Conservation (phyloP, 2,113 vertebrate genomes). For the Otolemur garnettii region DNA sequence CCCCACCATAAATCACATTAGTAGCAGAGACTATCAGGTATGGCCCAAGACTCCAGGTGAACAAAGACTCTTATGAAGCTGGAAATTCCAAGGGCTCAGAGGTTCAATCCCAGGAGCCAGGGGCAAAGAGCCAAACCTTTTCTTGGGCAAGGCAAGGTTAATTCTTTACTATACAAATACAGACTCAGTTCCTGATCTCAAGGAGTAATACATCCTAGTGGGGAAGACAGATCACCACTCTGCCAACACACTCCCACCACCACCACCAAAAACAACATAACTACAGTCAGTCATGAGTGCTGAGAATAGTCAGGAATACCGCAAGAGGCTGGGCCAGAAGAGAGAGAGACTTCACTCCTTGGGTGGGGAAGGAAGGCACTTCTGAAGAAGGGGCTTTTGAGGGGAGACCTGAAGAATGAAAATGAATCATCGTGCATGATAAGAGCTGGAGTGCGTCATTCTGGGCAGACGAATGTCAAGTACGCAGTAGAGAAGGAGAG, state of each 20-base stretch:
- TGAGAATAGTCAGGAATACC: neutral
- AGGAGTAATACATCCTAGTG: neutral
- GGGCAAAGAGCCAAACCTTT: neutral
- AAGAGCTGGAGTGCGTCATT: fast-evolving
- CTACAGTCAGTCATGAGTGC: neutral
- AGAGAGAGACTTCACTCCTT: neutral
- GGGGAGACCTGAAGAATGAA: neutral
- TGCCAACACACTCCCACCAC: too few species aligned
- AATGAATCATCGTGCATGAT: fast-evolving
- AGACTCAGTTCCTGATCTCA: neutral
- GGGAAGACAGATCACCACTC: neutral
- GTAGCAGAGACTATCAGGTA: neutral
- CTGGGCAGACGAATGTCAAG: neutral
- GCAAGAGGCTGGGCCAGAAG: neutral
- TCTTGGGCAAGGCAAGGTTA: neutral
- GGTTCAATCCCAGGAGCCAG: neutral
- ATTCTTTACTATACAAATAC: neutral
- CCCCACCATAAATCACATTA: neutral
- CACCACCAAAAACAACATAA: neutral
- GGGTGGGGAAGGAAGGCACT: neutral
- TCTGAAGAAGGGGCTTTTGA: neutral
- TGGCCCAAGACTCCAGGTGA: neutral
- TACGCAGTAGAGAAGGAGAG: fast-evolving
- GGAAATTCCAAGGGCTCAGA: neutral
- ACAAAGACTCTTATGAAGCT: neutral